phyloP scores from a whole-genome alignment of 2,888 invertebrate species.

The Ophion obscuratus region DNA sequence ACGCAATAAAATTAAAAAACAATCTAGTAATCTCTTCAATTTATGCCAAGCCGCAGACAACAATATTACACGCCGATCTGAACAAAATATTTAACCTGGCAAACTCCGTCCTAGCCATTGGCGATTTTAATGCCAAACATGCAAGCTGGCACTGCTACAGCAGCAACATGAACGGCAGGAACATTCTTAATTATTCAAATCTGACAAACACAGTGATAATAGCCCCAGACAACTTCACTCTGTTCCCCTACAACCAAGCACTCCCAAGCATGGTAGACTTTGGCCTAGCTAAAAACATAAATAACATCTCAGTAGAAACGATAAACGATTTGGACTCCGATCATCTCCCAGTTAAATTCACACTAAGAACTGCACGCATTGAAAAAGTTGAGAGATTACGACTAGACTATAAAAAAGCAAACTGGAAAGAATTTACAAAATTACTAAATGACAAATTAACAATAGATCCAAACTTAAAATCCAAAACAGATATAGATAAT shows the following conservation, averaged over 20 bases:
- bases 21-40: background rate
- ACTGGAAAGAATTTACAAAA: slow-evolving; percentile 20
- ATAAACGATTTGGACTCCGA: background rate
- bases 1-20: slow-evolving; percentile 5
- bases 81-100: slow-evolving; percentile 18
- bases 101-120: slow-evolving; percentile 15
- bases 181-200: background rate
- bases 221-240: slow-evolving; percentile 19
- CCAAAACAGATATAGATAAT: background rate
- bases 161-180: slow-evolving; percentile 7
- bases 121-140: slow-evolving; percentile 29
- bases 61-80: slow-evolving; percentile 47
- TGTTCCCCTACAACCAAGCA: slow-evolving; percentile 12
- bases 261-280: slow-evolving; percentile 36
- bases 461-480: background rate
- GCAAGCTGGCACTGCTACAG: slow-evolving; percentile 15
- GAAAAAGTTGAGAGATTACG: background rate
- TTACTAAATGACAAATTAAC: background rate
- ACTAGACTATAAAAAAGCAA: slow-evolving; percentile 10
- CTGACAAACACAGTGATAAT: background rate
- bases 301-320: background rate
- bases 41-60: slow-evolving; percentile 45
- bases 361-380: background rate
- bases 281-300: slow-evolving; percentile 6
- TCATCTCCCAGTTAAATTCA: slow-evolving; percentile 18